Percentiles rank a stretch among this genome's conserved stretches.
These are phyloP conservation scores for Atethmia centrago DNA, from an alignment of 2,888 invertebrate genomes.

Conservation along the genomic window DNA sequence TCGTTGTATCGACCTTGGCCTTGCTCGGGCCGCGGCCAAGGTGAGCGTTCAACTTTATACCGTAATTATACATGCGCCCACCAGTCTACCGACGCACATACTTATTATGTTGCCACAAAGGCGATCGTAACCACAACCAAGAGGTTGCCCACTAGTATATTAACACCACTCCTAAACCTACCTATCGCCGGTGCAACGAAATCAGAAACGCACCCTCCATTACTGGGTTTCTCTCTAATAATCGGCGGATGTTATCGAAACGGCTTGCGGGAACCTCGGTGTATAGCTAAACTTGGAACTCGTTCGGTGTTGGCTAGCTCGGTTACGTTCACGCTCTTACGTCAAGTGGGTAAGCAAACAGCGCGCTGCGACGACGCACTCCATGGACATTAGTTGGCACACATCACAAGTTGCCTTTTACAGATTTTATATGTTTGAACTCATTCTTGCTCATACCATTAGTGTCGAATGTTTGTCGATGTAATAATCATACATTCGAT, in stretches of 20 bases:
- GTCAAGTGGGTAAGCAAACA: slow-evolving; percentile 72
- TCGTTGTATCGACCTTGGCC: slow-evolving; percentile 85
- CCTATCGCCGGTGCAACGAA: slow-evolving; percentile 17
- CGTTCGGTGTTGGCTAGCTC: slow-evolving; percentile 33
- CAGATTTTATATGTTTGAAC: slow-evolving; percentile 49
- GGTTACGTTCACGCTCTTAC: slow-evolving; percentile 50
- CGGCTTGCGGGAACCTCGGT: slow-evolving; percentile 30
- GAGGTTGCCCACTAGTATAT: slow-evolving; percentile 36
- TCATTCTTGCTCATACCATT: slow-evolving; percentile 34
- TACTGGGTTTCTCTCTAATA: slow-evolving; percentile 43
- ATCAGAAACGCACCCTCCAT: slow-evolving; percentile 42
- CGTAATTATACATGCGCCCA: slow-evolving; percentile 88
- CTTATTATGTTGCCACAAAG: slow-evolving; percentile 64
- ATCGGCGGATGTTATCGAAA: slow-evolving; percentile 54
- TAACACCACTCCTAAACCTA: slow-evolving; percentile 12
- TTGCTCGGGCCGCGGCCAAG: slow-evolving; percentile 88
- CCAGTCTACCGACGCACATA: slow-evolving; percentile 82
- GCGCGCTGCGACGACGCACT: slow-evolving; percentile 71
- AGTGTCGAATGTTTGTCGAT: slow-evolving; percentile 30
- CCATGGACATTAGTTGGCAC: slow-evolving; percentile 66
- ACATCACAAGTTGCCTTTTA: slow-evolving; percentile 67
- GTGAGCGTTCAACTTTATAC: slow-evolving; percentile 83
- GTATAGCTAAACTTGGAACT: slow-evolving; percentile 53
- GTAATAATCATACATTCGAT: slow-evolving; percentile 16
- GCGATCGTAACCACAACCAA: slow-evolving; percentile 64